phyloP scores from a whole-genome alignment of 2,797 vertebrate genomes.

The Sternotherus odoratus region DNA sequence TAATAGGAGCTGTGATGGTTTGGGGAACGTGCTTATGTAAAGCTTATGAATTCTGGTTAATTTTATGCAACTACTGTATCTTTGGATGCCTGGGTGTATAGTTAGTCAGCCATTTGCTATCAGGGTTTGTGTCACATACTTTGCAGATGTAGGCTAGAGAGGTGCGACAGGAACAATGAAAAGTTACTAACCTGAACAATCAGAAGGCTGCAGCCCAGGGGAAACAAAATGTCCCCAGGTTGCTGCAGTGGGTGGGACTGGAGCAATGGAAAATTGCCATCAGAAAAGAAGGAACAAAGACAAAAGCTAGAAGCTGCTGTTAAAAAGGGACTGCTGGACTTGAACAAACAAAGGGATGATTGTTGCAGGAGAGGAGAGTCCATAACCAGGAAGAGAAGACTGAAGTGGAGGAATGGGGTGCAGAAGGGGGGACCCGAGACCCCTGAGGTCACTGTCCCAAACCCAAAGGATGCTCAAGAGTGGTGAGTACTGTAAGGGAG shows the following conservation, averaged over 20 bases:
- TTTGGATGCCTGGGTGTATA: background rate
- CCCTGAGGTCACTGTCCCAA: too few relatives aligned
- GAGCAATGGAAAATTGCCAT: background rate
- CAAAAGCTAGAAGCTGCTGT: background rate
- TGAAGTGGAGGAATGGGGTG: background rate
- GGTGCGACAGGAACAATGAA: background rate
- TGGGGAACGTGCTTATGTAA: background rate
- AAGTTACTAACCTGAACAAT: background rate
- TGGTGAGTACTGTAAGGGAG: background rate
- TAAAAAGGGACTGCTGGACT: background rate
- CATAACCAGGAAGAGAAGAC: background rate
- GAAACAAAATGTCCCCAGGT: background rate
- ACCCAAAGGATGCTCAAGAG: background rate
- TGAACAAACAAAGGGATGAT: background rate
- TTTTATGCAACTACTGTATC: background rate
- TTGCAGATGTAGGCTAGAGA: background rate
- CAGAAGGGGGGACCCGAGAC: background rate
- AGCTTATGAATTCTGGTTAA: background rate
- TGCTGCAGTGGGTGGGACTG: background rate
- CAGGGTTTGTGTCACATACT: background rate
- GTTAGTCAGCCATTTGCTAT: background rate
- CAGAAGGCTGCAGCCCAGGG: background rate
- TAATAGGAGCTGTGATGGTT: background rate
- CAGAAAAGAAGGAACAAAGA: background rate
- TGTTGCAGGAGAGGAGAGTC: background rate